Percentiles rank a stretch among this genome's conserved stretches.
These are phyloP conservation scores for Heterocephalus glaber DNA, from an alignment of 2,113 vertebrate species.

Conservation along the genomic window DNA sequence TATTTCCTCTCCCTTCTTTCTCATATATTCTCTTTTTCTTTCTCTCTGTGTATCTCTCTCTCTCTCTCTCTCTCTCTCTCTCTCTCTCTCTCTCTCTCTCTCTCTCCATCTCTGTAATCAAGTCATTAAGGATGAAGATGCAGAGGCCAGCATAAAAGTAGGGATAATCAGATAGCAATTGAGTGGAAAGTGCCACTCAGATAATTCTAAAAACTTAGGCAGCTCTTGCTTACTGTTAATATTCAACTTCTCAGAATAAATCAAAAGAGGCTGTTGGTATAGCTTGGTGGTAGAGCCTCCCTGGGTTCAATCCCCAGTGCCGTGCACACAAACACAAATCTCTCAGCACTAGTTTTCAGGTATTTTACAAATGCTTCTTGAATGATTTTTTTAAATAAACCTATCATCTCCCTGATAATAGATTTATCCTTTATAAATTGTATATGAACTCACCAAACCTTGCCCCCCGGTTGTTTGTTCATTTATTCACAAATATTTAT, in stretches of 20 bases:
- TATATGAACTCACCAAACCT: background rate
- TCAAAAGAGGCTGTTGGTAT: background rate
- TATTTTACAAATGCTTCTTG: background rate
- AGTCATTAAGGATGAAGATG: background rate
- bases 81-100: too few relatives aligned
- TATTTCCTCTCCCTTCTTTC: background rate
- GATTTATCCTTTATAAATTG: background rate
- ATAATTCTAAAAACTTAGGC: background rate
- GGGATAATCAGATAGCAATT: background rate
- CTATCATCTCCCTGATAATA: background rate
- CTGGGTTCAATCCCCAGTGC: background rate
- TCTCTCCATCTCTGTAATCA: background rate
- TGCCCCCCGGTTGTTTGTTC: background rate
- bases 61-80: too few relatives aligned
- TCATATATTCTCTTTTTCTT: background rate
- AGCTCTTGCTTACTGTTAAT: background rate
- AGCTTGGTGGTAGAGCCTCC: background rate
- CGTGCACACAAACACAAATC: background rate
- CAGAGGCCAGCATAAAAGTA: background rate
- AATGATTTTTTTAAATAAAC: background rate
- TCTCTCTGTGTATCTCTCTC: background rate
- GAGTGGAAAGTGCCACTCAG: background rate
- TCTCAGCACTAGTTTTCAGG: background rate
- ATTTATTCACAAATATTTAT: background rate
- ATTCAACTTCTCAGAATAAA: background rate